A percentile compares a stretch with the other conserved stretches of the same genome.
phyloP scores from a whole-genome alignment of 1,140 invertebrate species.

The Homalodisca vitripennis region DNA sequence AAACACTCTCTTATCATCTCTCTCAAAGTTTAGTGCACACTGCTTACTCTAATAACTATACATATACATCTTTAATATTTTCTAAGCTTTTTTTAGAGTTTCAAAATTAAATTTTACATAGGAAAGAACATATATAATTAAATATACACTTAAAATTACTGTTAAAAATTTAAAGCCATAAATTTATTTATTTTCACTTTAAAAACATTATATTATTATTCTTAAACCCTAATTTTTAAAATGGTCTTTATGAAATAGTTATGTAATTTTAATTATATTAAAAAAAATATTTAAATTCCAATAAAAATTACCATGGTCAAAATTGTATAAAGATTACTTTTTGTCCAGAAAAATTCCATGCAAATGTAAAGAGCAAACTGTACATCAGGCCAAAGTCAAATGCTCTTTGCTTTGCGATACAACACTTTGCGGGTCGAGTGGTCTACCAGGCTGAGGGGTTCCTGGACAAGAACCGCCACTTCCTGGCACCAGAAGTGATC shows the following conservation, averaged over 20 bases:
- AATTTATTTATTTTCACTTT: no score
- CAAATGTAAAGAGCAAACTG: conserved; percentile 72
- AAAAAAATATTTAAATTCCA: neutral
- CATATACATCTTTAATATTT: no score
- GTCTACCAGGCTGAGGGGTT: conserved; percentile 77
- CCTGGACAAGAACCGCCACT: conserved; percentile 81
- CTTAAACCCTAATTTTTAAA: conserved; percentile 10
- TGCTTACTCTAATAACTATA: no score
- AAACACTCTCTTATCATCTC: no score
- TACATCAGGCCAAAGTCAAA: conserved; percentile 77
- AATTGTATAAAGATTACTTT: conserved; percentile 9
- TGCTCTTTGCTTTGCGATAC: conserved; percentile 68
- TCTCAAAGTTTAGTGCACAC: no score
- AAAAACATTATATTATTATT: no score
- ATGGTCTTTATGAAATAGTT: neutral
- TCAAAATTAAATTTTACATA: no score
- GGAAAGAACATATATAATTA: no score
- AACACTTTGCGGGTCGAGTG: conserved; percentile 76
- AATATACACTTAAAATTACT: no score
- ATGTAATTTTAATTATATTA: neutral
- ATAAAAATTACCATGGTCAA: neutral
- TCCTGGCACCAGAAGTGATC: conserved; percentile 75
- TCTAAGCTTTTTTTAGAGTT: no score
- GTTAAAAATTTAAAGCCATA: no score
- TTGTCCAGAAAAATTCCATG: conserved; percentile 76